A percentile compares a stretch with the other conserved stretches of the same genome.
These are phyloP conservation scores for Euura lappo DNA, from an alignment of 1,140 invertebrate genomes.

Conservation along the genomic window DNA sequence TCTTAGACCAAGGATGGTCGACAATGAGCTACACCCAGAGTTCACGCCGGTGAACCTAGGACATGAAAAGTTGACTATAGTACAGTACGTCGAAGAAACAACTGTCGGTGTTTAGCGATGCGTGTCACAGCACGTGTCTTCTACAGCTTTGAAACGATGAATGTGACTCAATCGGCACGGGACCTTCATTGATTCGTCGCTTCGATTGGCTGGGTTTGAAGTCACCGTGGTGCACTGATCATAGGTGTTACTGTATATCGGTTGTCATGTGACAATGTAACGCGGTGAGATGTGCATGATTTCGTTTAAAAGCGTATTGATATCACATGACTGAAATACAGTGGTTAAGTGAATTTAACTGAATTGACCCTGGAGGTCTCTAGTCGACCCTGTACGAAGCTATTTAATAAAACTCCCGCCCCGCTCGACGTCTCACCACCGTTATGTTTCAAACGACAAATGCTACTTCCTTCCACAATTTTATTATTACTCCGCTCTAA, in stretches of 20 bases:
- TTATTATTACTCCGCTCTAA: neutral
- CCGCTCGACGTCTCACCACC: neutral
- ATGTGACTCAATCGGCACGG: too few species aligned
- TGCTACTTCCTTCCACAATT: neutral
- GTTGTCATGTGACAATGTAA: too few species aligned
- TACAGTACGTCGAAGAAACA: neutral
- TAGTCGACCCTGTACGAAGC: conserved; percentile 25
- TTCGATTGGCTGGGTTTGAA: too few species aligned
- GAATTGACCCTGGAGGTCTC: conserved; percentile 37
- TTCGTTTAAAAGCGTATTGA: conserved; percentile 9
- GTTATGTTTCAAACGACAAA: conserved; percentile 3
- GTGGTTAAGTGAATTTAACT: conserved; percentile 38
- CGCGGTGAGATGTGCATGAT: neutral
- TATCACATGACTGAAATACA: neutral
- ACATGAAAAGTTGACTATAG: neutral
- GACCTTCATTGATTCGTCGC: too few species aligned
- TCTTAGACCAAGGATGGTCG: neutral
- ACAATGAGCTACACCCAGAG: too few species aligned
- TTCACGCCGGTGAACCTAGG: too few species aligned
- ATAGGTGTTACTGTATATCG: too few species aligned
- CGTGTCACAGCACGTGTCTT: neutral
- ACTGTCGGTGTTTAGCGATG: neutral
- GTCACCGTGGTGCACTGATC: too few species aligned
- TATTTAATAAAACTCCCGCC: conserved; percentile 9
- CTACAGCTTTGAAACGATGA: too few species aligned